Conservation (phyloP, 2,888 invertebrate genomes). For the Spodoptera picta region DNA sequence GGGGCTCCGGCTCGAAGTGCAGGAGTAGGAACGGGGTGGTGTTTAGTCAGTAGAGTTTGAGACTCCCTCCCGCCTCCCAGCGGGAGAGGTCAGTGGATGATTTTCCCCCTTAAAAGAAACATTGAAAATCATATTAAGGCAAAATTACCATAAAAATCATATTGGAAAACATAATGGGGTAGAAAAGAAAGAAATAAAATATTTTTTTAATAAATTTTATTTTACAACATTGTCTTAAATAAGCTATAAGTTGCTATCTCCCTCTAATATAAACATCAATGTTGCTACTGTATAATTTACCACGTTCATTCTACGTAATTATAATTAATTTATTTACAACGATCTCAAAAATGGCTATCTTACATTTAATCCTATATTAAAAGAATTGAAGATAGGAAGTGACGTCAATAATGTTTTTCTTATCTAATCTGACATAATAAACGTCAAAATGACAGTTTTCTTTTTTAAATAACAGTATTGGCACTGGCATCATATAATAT, state of each 20-base stretch:
- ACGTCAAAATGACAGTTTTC: slow-evolving; percentile 1
- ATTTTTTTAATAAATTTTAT: slow-evolving; percentile 65
- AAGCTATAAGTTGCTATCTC: slow-evolving; percentile 54
- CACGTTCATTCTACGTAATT: slow-evolving; percentile 45
- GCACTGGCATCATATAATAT: neutral
- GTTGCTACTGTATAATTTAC: slow-evolving; percentile 58
- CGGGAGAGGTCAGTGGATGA: no score
- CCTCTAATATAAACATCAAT: slow-evolving; percentile 72
- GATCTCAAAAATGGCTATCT: slow-evolving; percentile 42
- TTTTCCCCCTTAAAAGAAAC: no score
- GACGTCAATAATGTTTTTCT: slow-evolving; percentile 13
- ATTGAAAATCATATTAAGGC: no score
- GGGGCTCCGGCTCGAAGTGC: no score
- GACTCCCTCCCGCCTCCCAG: no score
- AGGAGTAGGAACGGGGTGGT: no score
- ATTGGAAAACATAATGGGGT: neutral
- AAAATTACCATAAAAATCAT: no score
- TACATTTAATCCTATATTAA: slow-evolving; percentile 37
- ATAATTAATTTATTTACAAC: slow-evolving; percentile 62
- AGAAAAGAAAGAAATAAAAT: slow-evolving; percentile 8
- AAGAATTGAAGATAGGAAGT: slow-evolving; percentile 32
- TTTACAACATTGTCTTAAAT: slow-evolving; percentile 69
- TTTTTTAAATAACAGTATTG: neutral
- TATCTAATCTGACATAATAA: slow-evolving; percentile 11
- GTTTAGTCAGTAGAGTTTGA: no score